These are phyloP conservation scores for Anser brachyrhynchus DNA, from an alignment of 2,113 vertebrate species.

Conservation along the genomic window DNA sequence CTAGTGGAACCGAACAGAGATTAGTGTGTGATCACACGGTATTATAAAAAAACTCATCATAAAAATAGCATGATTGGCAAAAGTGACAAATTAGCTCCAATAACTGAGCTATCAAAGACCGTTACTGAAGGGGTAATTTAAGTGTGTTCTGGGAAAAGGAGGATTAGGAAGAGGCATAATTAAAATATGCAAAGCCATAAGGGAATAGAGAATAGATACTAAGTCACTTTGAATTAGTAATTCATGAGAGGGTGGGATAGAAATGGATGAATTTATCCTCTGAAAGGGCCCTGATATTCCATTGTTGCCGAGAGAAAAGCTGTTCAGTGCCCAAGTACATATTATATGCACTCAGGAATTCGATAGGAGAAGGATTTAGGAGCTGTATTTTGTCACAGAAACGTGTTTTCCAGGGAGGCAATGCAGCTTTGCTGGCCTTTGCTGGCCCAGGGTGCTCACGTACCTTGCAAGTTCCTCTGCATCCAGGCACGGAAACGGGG, in stretches of 20 bases:
- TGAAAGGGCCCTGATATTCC: slow-evolving; percentile 42
- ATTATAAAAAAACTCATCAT: neutral
- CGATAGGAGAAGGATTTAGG: neutral
- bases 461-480: slow-evolving; percentile 67
- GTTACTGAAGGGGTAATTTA: slow-evolving; percentile 38
- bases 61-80: slow-evolving; percentile 35
- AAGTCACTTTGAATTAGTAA: slow-evolving; percentile 57
- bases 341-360: neutral
- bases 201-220: slow-evolving; percentile 52
- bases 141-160: slow-evolving; percentile 49
- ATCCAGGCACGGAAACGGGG: slow-evolving; percentile 20
- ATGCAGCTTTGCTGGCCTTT: neutral
- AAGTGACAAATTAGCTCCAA: slow-evolving; percentile 50
- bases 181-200: slow-evolving; percentile 56
- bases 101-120: slow-evolving; percentile 49
- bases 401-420: neutral
- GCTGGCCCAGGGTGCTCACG: neutral
- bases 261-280: slow-evolving; percentile 26
- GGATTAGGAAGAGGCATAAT: slow-evolving; percentile 58
- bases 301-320: slow-evolving; percentile 20
- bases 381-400: neutral
- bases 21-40: neutral
- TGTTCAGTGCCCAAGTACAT: neutral
- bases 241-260: slow-evolving; percentile 22
- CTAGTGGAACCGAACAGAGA: neutral